phyloP scores from a whole-genome alignment of 2,797 vertebrate species.

The Pristis pectinata region DNA sequence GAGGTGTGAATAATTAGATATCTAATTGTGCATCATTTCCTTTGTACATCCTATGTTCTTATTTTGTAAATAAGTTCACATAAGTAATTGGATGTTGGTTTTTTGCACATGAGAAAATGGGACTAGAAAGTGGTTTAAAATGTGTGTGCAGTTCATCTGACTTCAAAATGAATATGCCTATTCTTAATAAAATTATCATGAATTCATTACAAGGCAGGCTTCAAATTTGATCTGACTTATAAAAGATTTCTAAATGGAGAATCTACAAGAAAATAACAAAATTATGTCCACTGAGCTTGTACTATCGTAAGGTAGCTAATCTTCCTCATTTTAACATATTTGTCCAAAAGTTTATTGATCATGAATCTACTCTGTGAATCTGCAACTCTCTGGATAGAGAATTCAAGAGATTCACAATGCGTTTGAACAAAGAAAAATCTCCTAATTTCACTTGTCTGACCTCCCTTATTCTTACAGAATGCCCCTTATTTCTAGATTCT shows the following conservation, averaged over 20 bases:
- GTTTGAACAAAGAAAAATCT: too few relatives aligned
- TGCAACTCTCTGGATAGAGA: too few relatives aligned
- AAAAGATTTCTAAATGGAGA: conserved; percentile 6
- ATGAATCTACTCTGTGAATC: too few relatives aligned
- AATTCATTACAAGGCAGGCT: background rate
- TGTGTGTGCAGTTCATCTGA: background rate
- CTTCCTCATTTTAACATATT: too few relatives aligned
- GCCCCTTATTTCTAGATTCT: too few relatives aligned
- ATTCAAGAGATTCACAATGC: too few relatives aligned
- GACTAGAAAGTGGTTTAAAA: background rate
- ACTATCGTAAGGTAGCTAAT: too few relatives aligned
- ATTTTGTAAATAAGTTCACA: background rate
- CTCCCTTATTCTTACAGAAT: too few relatives aligned
- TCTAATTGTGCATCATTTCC: background rate
- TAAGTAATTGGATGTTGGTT: background rate
- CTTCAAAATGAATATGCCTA: background rate
- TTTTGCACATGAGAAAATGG: background rate
- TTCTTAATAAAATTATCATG: background rate
- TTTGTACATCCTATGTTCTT: background rate
- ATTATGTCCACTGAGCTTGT: too few relatives aligned
- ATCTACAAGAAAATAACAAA: too few relatives aligned
- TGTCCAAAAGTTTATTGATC: too few relatives aligned
- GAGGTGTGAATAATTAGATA: background rate
- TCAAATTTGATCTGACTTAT: background rate
- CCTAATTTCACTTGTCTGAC: too few relatives aligned